Percentiles rank a stretch among this genome's conserved stretches.
phyloP scores from a whole-genome alignment of 2,888 invertebrate species.

The Ochropleura plecta region DNA sequence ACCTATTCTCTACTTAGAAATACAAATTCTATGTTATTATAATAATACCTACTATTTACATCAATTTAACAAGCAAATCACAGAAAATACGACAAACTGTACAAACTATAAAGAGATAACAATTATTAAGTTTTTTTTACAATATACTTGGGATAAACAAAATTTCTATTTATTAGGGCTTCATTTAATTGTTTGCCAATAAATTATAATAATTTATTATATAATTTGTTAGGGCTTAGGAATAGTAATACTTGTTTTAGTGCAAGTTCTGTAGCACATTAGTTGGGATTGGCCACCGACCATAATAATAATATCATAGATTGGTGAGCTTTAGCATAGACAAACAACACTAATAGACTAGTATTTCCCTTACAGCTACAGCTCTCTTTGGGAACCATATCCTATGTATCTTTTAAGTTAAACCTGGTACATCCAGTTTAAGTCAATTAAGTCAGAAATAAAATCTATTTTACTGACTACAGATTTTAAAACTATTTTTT shows the following conservation, averaged over 20 bases:
- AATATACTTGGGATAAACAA: background rate
- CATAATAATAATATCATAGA: background rate
- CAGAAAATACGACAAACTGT: slow-evolving; percentile 29
- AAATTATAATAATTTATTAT: background rate
- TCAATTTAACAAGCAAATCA: slow-evolving; percentile 38
- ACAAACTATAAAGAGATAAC: slow-evolving; percentile 22
- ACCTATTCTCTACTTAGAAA: slow-evolving; percentile 24
- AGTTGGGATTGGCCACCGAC: background rate
- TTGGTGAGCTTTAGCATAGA: background rate
- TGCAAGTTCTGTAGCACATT: background rate
- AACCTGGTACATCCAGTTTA: background rate
- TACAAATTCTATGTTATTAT: slow-evolving; percentile 18
- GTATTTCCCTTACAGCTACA: background rate
- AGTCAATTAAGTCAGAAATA: background rate
- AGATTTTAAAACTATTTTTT: background rate
- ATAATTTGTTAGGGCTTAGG: background rate
- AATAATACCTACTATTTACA: slow-evolving; percentile 51
- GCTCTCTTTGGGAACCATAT: background rate
- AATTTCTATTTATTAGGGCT: slow-evolving; percentile 9
- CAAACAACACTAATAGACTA: background rate
- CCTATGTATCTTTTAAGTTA: background rate
- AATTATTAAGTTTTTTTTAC: background rate
- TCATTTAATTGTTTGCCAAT: background rate
- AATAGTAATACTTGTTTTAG: background rate
- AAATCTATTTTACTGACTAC: too few relatives aligned